These are phyloP conservation scores for Peromyscus nudipes DNA, from an alignment of 2,797 vertebrate genomes.

Conservation along the genomic window DNA sequence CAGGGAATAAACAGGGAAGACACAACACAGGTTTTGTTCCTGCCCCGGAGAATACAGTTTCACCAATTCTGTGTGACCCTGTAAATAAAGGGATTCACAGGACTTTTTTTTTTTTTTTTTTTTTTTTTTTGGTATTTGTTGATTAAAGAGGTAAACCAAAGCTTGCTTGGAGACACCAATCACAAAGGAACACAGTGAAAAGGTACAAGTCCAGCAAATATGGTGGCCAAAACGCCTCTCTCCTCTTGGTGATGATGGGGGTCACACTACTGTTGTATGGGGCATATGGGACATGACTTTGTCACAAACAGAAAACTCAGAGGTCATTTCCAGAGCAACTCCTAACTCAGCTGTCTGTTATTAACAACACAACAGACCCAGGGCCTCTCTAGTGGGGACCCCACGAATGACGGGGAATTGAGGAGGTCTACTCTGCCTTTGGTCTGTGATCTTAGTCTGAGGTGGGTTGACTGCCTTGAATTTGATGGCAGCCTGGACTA, in stretches of 20 bases:
- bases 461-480: background rate
- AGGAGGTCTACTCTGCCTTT: background rate
- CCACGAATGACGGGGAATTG: background rate
- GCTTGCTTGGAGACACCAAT: background rate
- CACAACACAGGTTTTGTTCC: background rate
- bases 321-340: background rate
- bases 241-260: background rate
- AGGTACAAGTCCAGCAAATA: background rate
- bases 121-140: background rate
- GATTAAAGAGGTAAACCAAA: background rate
- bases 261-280: background rate
- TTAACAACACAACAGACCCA: background rate
- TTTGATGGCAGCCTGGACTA: background rate
- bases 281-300: background rate
- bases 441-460: background rate
- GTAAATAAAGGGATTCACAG: background rate
- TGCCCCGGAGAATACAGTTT: background rate
- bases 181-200: background rate
- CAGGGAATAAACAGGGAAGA: background rate
- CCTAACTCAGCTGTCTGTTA: background rate
- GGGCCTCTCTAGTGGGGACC: background rate
- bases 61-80: background rate
- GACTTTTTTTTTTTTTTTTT: too few species aligned
- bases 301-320: constrained; percentile 24
- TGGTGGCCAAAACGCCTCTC: background rate